These are phyloP conservation scores for Pseudomyrmex cubaensis DNA, from an alignment of 1,140 invertebrate species.

Conservation along the genomic window DNA sequence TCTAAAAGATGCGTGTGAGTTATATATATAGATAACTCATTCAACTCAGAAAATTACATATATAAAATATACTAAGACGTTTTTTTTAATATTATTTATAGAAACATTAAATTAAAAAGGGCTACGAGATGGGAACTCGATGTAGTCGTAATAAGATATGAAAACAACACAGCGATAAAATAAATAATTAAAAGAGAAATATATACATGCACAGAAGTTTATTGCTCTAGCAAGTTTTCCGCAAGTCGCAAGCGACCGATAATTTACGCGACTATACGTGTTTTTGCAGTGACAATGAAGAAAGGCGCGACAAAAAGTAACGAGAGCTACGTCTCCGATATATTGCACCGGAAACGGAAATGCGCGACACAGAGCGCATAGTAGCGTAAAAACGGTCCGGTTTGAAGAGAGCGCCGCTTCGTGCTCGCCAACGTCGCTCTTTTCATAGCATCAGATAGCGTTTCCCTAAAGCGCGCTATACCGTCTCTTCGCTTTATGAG, in stretches of 20 bases:
- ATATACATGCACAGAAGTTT: not conserved
- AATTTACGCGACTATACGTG: constrained; percentile 12
- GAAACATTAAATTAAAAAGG: too few relatives aligned
- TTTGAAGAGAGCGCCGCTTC: constrained; percentile 12
- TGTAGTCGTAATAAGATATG: too few relatives aligned
- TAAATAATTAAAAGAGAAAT: not conserved
- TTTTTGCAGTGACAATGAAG: not conserved
- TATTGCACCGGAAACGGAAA: constrained; percentile 42
- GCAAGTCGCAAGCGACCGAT: not conserved
- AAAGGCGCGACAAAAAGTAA: not conserved
- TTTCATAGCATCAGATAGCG: constrained; percentile 41
- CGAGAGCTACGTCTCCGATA: not conserved
- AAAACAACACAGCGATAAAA: too few relatives aligned
- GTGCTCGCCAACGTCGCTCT: constrained; percentile 30
- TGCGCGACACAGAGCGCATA: not conserved
- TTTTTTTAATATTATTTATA: too few relatives aligned
- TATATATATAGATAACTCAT: too few relatives aligned
- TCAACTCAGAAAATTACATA: too few relatives aligned
- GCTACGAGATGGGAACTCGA: too few relatives aligned
- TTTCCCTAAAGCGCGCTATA: constrained; percentile 58
- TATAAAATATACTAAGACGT: too few relatives aligned
- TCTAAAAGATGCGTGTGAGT: too few relatives aligned
- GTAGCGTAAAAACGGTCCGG: constrained; percentile 57
- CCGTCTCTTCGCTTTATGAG: constrained; percentile 65
- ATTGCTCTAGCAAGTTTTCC: not conserved